Evolutionary conservation across 2,888 invertebrate genomes (phyloP), one percentile per base, ranked within the genome.

Genomic region (Zootermopsis nevadensis): DNA sequence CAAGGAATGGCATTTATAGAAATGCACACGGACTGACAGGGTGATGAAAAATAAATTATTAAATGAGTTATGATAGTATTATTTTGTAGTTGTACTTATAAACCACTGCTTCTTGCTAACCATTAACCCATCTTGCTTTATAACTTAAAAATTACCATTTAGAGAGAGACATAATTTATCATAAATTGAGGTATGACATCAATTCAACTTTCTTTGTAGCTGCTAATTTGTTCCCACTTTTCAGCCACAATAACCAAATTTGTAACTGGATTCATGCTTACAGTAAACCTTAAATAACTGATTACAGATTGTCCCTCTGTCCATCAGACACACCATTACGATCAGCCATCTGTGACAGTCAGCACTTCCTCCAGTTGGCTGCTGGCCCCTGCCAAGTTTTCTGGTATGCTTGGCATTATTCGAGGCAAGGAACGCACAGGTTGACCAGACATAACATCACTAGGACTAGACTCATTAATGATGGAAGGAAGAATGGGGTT

Each of bases 331-430:
- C 38, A 69, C 22, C 33, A 22, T 33, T 33, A n/a, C 53, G 19
- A 35, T 60, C 60, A 66, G 77, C 33, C n/a, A 22, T 74, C 15
- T 35, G 38, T 19, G 27, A 6, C 38, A 76, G 24, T 53, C n/a
- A 66, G 60, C 7, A 79, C 66, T 66, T 79, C 66, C 31, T 79
- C 79, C 35, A 66, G 35, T 19, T 38, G 31, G 38, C 79, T 79
- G 66, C 38, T 66, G 19, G 60, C 66, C 10, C 82, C 48, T 31
- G 67, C 77, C 69, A 82, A 33, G 66, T 82, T 82, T 53, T 82
- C 82, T 35, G 82, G 82, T 42, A 82, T 82, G 79, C 82, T 82
- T 38, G 82, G 82, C 82, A 82, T 82, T 42, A 42, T 82, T 10
- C 27, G 66, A 30, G 77, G 24, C 74, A 74, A 31, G 55, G 81